Base-by-base conservation (phyloP, 2,888 invertebrate genomes). In the Aromia moschata region DNA sequence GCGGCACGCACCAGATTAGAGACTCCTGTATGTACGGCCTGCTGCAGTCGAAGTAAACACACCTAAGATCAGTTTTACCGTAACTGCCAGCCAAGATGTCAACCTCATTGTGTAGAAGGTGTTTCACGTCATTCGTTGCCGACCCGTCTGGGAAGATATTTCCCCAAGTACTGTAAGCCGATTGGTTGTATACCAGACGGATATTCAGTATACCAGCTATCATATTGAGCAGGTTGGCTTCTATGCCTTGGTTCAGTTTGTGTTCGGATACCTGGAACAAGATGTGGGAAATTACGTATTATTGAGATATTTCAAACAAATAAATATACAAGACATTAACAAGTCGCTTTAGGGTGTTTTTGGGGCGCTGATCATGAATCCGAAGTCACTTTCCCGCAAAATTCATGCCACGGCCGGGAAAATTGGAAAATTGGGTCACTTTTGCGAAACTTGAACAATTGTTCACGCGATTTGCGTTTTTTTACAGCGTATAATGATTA, bases 81-180 rank as follows among this genome's bases (percentile, higher is more conserved):
- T 77, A 72, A n/a, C 73, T 72, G 2, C 77, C 77, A 16, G 77
- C 68, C 11, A 68, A 74, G 10, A 77, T 59, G 56, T 78, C 76
- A 9, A 67, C 72, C 40, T 64, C 40, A 10, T 17, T 17, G 10
- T 70, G 60, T 54, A 67, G 56, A 5, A 77, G 43, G 15, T 53
- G 53, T n/a, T 67, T 59, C 38, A 74, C 62, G 9, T 74, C 58
- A 1, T 76, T 77, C 10, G 60, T 67, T 11, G 64, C 64, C 3
- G 66, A 64, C 20, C 71, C 72, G 53, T 75, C 72, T 3, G 44
- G 4, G 16, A 44, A 58, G 43, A 73, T 44, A 4, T 51, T 38
- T 1, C 67, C 66, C 5, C 44, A 14, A 1, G n/a, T 25, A 1
- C 43, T 33, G 2, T 53, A 56, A 2, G 16, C 11, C 11, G 7